phyloP scores from a whole-genome alignment of 2,888 invertebrate species.

The Hyalella azteca region DNA sequence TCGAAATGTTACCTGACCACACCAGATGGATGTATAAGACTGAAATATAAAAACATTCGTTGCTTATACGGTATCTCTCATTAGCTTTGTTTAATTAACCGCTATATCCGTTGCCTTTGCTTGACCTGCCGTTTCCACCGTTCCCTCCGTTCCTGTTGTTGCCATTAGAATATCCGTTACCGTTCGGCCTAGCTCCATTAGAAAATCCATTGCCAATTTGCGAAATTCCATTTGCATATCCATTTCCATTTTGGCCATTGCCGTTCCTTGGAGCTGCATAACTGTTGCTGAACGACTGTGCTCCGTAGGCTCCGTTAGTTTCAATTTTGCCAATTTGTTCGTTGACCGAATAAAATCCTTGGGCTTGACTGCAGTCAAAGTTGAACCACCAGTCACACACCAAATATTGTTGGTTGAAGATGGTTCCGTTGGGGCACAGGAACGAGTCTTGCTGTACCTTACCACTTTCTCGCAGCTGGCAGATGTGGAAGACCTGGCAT shows the following conservation, averaged over 20 bases:
- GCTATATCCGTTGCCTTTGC: slow-evolving; percentile 1
- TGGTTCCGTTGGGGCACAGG: slow-evolving; percentile 72
- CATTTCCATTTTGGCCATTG: slow-evolving; percentile 24
- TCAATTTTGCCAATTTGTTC: slow-evolving; percentile 61
- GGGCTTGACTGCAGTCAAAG: slow-evolving; percentile 68
- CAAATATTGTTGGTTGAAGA: slow-evolving; percentile 72
- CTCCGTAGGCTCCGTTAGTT: background rate
- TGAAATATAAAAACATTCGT: too few species aligned
- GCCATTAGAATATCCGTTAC: slow-evolving; percentile 22
- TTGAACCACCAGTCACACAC: slow-evolving; percentile 76
- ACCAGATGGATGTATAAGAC: too few species aligned
- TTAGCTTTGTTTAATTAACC: slow-evolving; percentile 42
- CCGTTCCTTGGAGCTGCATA: slow-evolving; percentile 16
- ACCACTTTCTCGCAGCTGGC: slow-evolving; percentile 37
- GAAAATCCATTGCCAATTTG: slow-evolving; percentile 36
- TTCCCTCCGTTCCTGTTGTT: background rate
- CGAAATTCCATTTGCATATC: slow-evolving; percentile 17
- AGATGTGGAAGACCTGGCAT: slow-evolving; percentile 49
- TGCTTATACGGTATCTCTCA: too few species aligned
- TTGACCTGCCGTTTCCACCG: background rate
- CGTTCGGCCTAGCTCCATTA: background rate
- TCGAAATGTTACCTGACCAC: too few species aligned
- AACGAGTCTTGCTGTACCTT: slow-evolving; percentile 64
- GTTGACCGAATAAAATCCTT: slow-evolving; percentile 65
- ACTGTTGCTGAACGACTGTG: slow-evolving; percentile 26